Percentiles rank a stretch among this genome's conserved stretches.
Evolutionary conservation across 2,797 vertebrate species (phyloP).

Genomic region (Megalops cyprinoides): DNA sequence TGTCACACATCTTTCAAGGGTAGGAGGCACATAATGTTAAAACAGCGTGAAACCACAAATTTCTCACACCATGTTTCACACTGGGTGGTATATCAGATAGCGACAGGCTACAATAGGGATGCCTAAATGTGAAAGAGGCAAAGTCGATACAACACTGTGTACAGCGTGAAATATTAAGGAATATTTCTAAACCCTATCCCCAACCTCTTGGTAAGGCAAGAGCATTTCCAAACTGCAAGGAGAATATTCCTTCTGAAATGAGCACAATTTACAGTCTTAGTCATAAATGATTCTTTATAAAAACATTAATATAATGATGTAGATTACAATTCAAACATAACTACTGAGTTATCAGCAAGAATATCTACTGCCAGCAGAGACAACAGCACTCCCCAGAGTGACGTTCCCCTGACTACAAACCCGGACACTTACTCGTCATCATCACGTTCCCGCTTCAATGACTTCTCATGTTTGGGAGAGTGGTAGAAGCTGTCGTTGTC

Average conservation of each 20-base stretch:
- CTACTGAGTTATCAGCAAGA: neutral
- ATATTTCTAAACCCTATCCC: neutral
- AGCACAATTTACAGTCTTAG: neutral
- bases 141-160: neutral
- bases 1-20: too few species aligned
- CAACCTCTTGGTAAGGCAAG: neutral
- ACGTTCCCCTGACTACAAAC: neutral
- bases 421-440: slow-evolving; percentile 81
- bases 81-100: too few species aligned
- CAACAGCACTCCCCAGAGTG: too few species aligned
- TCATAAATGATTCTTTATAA: neutral
- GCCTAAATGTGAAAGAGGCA: neutral
- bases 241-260: neutral
- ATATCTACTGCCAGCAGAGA: too few species aligned
- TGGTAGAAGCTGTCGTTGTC: slow-evolving; percentile 83
- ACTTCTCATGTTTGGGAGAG: slow-evolving; percentile 82
- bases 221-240: neutral
- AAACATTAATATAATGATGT: neutral
- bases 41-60: too few species aligned
- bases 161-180: neutral
- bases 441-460: slow-evolving; percentile 80
- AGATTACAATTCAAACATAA: neutral
- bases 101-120: neutral
- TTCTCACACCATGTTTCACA: too few species aligned
- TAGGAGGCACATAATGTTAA: too few species aligned